Conservation (phyloP, 1,140 invertebrate species). For the Micrasema longulum region DNA sequence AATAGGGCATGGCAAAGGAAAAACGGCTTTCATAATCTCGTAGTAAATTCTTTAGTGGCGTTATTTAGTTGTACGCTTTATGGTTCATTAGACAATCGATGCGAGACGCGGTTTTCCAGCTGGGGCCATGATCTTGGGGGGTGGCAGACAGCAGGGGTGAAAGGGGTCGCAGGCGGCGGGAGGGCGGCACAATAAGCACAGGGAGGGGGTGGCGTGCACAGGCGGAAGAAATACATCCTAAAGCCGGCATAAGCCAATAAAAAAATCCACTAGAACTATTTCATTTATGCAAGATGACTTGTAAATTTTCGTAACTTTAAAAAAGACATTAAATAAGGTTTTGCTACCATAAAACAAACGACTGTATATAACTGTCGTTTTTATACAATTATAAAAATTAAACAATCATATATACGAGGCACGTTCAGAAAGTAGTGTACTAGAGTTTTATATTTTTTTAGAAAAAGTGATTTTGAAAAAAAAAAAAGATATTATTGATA, state of each 20-base stretch:
- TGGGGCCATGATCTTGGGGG: constrained; percentile 26
- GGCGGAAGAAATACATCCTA: constrained; percentile 2
- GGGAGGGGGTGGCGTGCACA: neutral
- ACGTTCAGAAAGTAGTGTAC: neutral
- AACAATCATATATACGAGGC: neutral
- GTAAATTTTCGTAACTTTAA: too few relatives aligned
- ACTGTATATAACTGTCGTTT: neutral
- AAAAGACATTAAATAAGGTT: too few relatives aligned
- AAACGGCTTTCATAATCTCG: neutral
- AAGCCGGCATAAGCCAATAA: constrained; percentile 1
- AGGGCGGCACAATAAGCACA: neutral
- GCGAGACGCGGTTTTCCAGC: neutral
- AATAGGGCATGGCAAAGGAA: neutral
- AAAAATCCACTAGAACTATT: neutral
- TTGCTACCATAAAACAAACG: too few relatives aligned
- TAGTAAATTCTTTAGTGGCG: neutral
- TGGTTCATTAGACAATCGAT: constrained; percentile 21
- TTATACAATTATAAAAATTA: neutral
- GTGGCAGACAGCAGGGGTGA: neutral
- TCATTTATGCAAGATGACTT: neutral
- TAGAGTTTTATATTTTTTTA: too few relatives aligned
- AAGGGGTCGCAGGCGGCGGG: neutral
- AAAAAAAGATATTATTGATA: neutral
- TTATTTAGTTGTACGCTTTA: constrained; percentile 17
- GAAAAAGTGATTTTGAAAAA: neutral